Conservation (phyloP, 2,888 invertebrate genomes). For the Drosophila bunnanda region DNA sequence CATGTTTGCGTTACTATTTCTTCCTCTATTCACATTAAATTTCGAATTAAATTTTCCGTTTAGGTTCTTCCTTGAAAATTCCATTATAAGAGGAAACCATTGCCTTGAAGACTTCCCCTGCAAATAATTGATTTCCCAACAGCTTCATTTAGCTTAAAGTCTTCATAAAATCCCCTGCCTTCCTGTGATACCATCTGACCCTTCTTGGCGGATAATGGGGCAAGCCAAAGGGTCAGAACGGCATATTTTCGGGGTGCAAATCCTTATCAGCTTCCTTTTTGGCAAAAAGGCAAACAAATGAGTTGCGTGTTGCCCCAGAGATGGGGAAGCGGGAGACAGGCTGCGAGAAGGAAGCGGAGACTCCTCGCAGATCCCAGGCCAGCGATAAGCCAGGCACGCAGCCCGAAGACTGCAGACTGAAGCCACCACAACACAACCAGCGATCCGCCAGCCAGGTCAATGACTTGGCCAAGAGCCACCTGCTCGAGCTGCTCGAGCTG, state of each 20-base stretch:
- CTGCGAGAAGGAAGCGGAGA: slow-evolving; percentile 18
- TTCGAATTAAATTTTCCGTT: too few relatives aligned
- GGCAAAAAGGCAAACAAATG: slow-evolving; percentile 68
- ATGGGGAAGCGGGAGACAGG: slow-evolving; percentile 4
- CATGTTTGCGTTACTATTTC: too few relatives aligned
- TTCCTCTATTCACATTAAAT: too few relatives aligned
- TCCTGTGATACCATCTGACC: slow-evolving; percentile 29
- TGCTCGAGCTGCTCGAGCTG: slow-evolving; percentile 60
- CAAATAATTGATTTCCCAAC: background rate
- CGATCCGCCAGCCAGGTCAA: slow-evolving; percentile 58
- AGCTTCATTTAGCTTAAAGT: slow-evolving; percentile 30
- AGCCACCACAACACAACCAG: slow-evolving; percentile 46
- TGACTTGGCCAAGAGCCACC: slow-evolving; percentile 65
- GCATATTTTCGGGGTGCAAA: slow-evolving; percentile 29
- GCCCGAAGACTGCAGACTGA: background rate
- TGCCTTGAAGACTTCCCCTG: background rate
- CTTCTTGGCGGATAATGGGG: slow-evolving; percentile 31
- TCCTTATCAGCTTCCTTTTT: slow-evolving; percentile 42
- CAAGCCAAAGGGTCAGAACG: slow-evolving; percentile 15
- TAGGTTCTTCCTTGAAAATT: background rate
- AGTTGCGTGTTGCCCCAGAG: slow-evolving; percentile 61
- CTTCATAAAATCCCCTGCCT: slow-evolving; percentile 2
- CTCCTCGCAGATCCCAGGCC: slow-evolving; percentile 48
- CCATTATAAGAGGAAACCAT: too few relatives aligned
- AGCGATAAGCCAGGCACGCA: slow-evolving; percentile 63